Base-by-base conservation (phyloP, 92 coral and sea anemone species). In the Virgularia gustaviana region DNA sequence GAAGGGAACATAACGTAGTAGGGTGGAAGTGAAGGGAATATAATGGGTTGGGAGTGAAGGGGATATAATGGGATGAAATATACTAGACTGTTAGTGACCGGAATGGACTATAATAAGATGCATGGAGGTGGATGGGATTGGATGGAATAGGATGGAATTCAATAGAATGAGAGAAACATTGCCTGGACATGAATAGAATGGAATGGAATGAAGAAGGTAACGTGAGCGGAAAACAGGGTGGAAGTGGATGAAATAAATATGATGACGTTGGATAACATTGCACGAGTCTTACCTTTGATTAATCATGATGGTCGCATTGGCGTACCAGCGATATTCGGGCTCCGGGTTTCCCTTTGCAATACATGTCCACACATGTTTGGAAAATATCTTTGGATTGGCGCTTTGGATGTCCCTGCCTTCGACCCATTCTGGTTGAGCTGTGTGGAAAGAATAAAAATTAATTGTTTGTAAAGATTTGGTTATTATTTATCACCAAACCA, bases 291-390 rank as follows among this genome's bases (percentile, higher is more conserved):
- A 68, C 75, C 75, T 68, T 54, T 4, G 28, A 49, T 34, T 68
- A 0, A 30, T 13, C 75, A 68, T 68, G 22, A 49, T 30, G 32
- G 75, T 68, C 0, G 75, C 61, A 7, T 68, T 68, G 39, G 75
- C 60, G 36, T 68, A 68, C 75, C 75, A 68, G 45, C 11, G 23
- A 47, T 68, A 68, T 32, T 49, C 32, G 0, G 75, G 75, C 32
- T 68, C 75, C 31, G 75, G 75, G 45, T 68, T 61, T 32, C 75
- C 75, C 35, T 19, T 49, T 7, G 75, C 75, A 36, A 29, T 49
- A 27, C 75, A 68, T n/a, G 10, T 68, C 75, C 75, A 68, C 20
- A 19, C 24, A 27, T 68, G 75, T 47, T 13, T 16, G 37, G 75
- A 15, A 9, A 11, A 68, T 28, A 68, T 68, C 2, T 68, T 18